A percentile compares a stretch with the other conserved stretches of the same genome.
Conservation (phyloP, 2,888 invertebrate species). For the Pycnomerus fuliginosus region DNA sequence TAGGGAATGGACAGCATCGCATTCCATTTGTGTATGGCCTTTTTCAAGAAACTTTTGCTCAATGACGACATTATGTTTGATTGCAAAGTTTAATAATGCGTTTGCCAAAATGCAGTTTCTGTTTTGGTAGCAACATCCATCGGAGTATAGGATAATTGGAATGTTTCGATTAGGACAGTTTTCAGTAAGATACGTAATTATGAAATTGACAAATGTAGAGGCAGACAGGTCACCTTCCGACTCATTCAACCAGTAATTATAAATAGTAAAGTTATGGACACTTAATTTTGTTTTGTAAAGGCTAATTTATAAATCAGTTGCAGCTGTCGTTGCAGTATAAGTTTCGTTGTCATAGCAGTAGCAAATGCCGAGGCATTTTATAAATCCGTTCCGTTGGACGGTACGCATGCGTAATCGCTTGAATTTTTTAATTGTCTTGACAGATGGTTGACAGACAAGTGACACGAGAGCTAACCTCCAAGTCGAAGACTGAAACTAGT, state of each 20-base stretch:
- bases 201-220: not conserved
- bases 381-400: too few species aligned
- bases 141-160: constrained; percentile 1
- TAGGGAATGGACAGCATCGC: not conserved
- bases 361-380: too few species aligned
- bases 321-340: too few species aligned
- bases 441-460: too few species aligned
- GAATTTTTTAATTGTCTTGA: too few species aligned
- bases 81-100: not conserved
- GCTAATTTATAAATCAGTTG: too few species aligned
- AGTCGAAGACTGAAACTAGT: too few species aligned
- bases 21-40: constrained; percentile 8
- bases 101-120: constrained; percentile 1
- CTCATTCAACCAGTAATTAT: constrained; percentile 2
- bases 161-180: not conserved
- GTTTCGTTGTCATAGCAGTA: too few species aligned
- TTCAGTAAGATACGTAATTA: not conserved
- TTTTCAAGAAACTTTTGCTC: constrained; percentile 6
- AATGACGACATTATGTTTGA: not conserved
- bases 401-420: too few species aligned
- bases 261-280: too few species aligned
- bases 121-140: constrained; percentile 6
- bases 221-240: constrained; percentile 1
- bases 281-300: too few species aligned
- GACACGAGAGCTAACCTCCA: too few species aligned